Evolutionary conservation across 2,113 vertebrate genomes (phyloP).

Genomic region (Tenebrosternarchus preto): DNA sequence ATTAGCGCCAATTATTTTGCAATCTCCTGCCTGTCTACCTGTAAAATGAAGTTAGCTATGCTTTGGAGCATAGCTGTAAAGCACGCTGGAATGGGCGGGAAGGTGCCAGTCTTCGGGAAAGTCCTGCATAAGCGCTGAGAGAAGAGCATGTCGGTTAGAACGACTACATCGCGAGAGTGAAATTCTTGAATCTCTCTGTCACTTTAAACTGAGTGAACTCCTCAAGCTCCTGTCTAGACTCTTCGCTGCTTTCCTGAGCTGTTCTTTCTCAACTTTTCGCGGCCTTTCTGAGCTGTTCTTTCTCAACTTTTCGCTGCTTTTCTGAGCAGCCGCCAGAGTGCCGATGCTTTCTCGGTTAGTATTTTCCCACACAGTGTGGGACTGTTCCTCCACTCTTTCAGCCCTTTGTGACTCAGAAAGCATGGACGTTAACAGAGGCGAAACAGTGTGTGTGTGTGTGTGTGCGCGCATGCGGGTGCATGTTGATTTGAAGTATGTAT

Average conservation of each 20-base stretch:
- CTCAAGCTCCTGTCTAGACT: neutral
- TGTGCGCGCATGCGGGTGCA: slow-evolving; percentile 27
- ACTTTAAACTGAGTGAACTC: neutral
- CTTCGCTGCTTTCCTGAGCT: neutral
- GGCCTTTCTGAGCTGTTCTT: too few relatives aligned
- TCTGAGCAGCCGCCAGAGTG: slow-evolving; percentile 35
- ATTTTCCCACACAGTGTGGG: slow-evolving; percentile 48
- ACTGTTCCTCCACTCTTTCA: slow-evolving; percentile 49
- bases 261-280: too few relatives aligned
- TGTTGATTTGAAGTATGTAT: slow-evolving; percentile 44
- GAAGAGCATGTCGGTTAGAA: neutral
- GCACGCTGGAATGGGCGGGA: slow-evolving; percentile 20
- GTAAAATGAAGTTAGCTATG: slow-evolving; percentile 80
- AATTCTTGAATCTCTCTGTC: neutral
- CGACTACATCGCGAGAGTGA: neutral
- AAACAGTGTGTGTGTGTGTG: slow-evolving; percentile 48
- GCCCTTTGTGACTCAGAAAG: slow-evolving; percentile 67
- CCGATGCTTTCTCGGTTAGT: slow-evolving; percentile 35
- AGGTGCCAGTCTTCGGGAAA: slow-evolving; percentile 40
- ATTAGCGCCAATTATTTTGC: slow-evolving; percentile 79
- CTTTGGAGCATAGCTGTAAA: slow-evolving; percentile 68
- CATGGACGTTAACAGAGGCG: slow-evolving; percentile 53
- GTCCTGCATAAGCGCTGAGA: slow-evolving; percentile 6
- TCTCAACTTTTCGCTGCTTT: neutral
- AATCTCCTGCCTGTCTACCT: slow-evolving; percentile 78